These are phyloP conservation scores for Cynaeus angustus DNA, from an alignment of 2,888 invertebrate genomes.

Conservation along the genomic window DNA sequence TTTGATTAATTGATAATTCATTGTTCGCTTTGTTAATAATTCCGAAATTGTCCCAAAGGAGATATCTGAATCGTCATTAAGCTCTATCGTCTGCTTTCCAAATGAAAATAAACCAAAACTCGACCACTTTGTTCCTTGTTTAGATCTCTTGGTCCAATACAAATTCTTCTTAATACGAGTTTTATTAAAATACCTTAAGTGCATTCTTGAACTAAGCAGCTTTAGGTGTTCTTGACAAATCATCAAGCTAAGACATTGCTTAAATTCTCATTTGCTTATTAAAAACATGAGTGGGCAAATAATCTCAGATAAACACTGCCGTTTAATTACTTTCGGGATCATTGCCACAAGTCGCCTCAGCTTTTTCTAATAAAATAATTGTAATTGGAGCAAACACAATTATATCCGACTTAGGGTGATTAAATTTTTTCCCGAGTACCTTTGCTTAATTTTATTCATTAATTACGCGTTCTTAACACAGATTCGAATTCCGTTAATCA, in stretches of 20 bases:
- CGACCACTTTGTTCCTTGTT: not conserved
- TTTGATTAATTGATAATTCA: too few species aligned
- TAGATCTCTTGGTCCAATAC: conserved; percentile 1
- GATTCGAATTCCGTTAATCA: not conserved
- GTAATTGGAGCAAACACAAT: conserved; percentile 25
- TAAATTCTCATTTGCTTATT: conserved; percentile 33
- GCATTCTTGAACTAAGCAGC: conserved; percentile 22
- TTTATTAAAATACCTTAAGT: conserved; percentile 11
- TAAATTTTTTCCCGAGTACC: conserved; percentile 7
- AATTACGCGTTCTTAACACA: not conserved
- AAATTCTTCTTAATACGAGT: not conserved
- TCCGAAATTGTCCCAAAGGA: too few species aligned
- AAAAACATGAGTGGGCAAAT: conserved; percentile 35
- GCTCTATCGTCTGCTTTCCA: not conserved
- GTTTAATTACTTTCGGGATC: conserved; percentile 40
- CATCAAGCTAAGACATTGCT: conserved; percentile 30
- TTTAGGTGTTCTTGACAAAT: conserved; percentile 23
- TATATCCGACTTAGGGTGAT: conserved; percentile 21
- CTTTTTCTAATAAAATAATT: conserved; percentile 28
- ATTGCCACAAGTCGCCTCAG: conserved; percentile 33
- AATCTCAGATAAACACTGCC: conserved; percentile 35
- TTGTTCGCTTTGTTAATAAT: too few species aligned
- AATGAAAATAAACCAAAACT: not conserved
- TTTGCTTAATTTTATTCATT: not conserved
- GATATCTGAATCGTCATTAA: too few species aligned